phyloP scores from a whole-genome alignment of 1,140 invertebrate genomes.

The Ips nitidus region DNA sequence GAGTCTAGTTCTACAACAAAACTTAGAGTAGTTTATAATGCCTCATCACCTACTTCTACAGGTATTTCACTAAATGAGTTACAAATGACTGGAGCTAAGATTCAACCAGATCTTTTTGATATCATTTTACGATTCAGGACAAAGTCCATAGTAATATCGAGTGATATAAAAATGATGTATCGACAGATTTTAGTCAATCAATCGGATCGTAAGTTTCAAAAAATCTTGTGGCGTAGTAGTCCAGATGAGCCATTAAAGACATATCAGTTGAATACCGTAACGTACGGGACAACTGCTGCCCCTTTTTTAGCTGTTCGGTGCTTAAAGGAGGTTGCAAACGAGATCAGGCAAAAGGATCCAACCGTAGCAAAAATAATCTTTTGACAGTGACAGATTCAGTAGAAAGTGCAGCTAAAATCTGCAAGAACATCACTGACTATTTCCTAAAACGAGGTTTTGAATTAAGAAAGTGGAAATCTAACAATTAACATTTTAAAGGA shows the following conservation, averaged over 20 bases:
- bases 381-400: conserved; percentile 47
- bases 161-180: conserved; percentile 54
- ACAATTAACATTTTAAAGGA: not conserved
- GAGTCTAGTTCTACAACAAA: too few species aligned
- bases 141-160: conserved; percentile 44
- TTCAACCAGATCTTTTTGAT: conserved; percentile 52
- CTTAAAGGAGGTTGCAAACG: conserved; percentile 44
- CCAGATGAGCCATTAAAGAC: too few species aligned
- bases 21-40: too few species aligned
- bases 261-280: too few species aligned
- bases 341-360: conserved; percentile 39
- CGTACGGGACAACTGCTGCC: too few species aligned
- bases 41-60: too few species aligned
- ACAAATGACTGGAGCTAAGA: conserved; percentile 41
- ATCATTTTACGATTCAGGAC: conserved; percentile 52
- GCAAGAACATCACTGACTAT: conserved; percentile 31
- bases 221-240: too few species aligned
- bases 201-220: too few species aligned
- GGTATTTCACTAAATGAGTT: too few species aligned
- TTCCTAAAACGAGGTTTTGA: conserved; percentile 37
- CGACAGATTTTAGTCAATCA: conserved; percentile 39
- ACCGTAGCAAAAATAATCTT: conserved; percentile 42
- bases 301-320: conserved; percentile 35
- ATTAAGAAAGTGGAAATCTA: conserved; percentile 44
- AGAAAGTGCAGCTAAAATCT: conserved; percentile 11